Percentiles rank a stretch among this genome's conserved stretches.
These are phyloP conservation scores for Lamellibrachia satsuma DNA, from an alignment of 2,888 invertebrate genomes.

Conservation along the genomic window DNA sequence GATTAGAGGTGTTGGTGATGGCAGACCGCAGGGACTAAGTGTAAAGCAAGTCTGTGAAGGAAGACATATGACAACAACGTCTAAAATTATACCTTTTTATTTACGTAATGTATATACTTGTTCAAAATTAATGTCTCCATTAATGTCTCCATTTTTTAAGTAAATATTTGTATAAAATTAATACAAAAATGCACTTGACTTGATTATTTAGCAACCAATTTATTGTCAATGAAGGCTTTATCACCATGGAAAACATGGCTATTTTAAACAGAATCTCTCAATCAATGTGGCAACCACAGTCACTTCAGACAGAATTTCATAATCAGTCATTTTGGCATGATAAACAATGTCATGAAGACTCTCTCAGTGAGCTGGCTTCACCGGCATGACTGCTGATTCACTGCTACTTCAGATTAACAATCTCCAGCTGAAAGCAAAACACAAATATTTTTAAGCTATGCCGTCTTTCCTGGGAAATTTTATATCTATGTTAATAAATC, in stretches of 20 bases:
- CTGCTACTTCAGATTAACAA: not conserved
- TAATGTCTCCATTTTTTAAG: not conserved
- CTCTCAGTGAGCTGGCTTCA: not conserved
- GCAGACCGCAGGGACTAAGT: not conserved
- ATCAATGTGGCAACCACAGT: no score
- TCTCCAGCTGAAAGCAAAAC: not conserved
- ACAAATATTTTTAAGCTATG: not conserved
- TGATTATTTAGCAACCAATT: not conserved
- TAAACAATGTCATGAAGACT: not conserved
- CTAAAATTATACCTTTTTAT: not conserved
- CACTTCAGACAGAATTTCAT: not conserved
- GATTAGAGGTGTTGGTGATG: not conserved
- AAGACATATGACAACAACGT: not conserved
- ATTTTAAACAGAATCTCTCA: not conserved
- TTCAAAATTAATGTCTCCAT: not conserved
- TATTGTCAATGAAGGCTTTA: not conserved
- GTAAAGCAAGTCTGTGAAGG: not conserved
- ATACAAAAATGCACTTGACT: not conserved
- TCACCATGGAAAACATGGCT: not conserved
- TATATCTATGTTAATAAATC: not conserved
- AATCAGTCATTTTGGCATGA: not conserved
- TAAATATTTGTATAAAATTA: not conserved
- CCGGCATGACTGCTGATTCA: not conserved
- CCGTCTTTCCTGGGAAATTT: not conserved
- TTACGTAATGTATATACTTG: not conserved